Conservation (phyloP, 2,113 vertebrate species). For the Cairina moschata region DNA sequence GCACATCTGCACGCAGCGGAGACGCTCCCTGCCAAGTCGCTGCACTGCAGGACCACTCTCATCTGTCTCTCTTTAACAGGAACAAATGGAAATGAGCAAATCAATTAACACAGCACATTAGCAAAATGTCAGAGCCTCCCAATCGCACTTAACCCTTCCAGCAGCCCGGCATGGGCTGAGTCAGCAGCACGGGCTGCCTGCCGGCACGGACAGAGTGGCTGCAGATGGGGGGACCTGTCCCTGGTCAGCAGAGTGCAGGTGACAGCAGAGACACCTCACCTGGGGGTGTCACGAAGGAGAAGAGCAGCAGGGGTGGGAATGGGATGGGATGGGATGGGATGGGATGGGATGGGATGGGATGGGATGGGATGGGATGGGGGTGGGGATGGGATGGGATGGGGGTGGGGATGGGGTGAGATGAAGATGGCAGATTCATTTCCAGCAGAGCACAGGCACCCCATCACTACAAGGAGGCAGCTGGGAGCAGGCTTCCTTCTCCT, state of each 20-base stretch:
- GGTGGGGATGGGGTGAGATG: too few relatives aligned
- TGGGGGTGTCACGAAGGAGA: fast-evolving
- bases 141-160: constrained; percentile 68
- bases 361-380: too few relatives aligned
- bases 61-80: constrained; percentile 88
- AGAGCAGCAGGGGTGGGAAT: not conserved
- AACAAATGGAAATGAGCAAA: constrained; percentile 95
- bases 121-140: constrained; percentile 86
- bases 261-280: not conserved
- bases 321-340: not conserved
- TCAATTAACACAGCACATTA: constrained; percentile 93
- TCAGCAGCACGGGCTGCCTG: fast-evolving
- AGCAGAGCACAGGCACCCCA: too few relatives aligned
- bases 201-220: fast-evolving
- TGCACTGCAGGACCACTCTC: constrained; percentile 90
- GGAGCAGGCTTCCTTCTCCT: not conserved
- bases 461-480: not conserved
- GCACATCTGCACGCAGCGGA: constrained; percentile 83
- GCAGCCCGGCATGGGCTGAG: constrained; percentile 40
- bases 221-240: not conserved
- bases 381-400: not conserved
- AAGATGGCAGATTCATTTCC: too few relatives aligned
- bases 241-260: not conserved
- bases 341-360: not conserved
- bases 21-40: constrained; percentile 82